Conservation (phyloP, 1,140 invertebrate species). For the Anastatus disparis region DNA sequence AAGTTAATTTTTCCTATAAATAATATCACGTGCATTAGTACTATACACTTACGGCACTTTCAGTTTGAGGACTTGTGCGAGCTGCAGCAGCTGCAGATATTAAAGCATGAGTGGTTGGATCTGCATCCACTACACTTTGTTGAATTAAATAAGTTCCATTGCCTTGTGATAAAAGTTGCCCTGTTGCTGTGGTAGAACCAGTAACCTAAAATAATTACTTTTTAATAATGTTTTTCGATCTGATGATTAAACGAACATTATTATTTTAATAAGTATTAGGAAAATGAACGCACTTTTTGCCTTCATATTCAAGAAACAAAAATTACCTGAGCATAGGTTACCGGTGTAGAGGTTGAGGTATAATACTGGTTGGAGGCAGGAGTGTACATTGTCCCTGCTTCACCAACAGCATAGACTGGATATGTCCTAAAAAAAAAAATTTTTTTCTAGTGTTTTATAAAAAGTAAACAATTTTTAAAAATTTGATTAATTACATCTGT, state of each 20-base stretch:
- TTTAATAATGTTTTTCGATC: too few species aligned
- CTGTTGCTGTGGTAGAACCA: slow-evolving; percentile 68
- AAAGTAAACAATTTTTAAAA: slow-evolving; percentile 5
- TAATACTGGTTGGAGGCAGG: slow-evolving; percentile 75
- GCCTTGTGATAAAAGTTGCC: slow-evolving; percentile 67
- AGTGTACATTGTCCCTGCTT: slow-evolving; percentile 78
- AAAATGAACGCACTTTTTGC: too few species aligned
- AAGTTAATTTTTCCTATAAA: neutral
- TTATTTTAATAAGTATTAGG: too few species aligned
- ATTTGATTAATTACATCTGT: slow-evolving; percentile 66
- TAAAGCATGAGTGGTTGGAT: slow-evolving; percentile 70
- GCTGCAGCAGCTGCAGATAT: slow-evolving; percentile 71
- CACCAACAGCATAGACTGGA: slow-evolving; percentile 85
- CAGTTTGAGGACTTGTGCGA: slow-evolving; percentile 80
- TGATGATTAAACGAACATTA: too few species aligned
- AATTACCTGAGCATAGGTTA: slow-evolving; percentile 72
- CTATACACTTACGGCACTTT: slow-evolving; percentile 66
- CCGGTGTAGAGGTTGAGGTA: slow-evolving; percentile 67
- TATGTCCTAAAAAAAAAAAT: slow-evolving; percentile 74
- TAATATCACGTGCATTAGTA: too few species aligned
- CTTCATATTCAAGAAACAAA: too few species aligned
- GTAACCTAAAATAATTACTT: slow-evolving; percentile 42
- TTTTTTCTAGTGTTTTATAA: slow-evolving; percentile 8
- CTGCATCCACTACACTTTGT: slow-evolving; percentile 72
- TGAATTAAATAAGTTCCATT: slow-evolving; percentile 75